These are phyloP conservation scores for Clinocottus analis DNA, from an alignment of 2,113 vertebrate species.

Conservation along the genomic window DNA sequence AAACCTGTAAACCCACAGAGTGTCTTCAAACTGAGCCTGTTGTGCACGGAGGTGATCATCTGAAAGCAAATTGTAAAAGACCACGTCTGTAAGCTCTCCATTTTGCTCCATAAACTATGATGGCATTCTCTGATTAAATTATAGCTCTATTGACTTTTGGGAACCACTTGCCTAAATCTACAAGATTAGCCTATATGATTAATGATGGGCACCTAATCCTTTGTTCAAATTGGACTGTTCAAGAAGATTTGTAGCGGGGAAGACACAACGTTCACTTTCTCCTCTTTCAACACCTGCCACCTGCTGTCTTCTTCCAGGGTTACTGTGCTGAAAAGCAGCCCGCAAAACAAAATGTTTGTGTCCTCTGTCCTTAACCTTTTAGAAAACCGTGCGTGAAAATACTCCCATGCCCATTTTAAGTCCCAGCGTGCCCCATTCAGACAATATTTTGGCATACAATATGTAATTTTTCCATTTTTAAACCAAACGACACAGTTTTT, in stretches of 20 bases:
- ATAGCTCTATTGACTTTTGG: slow-evolving; percentile 72
- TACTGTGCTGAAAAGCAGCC: slow-evolving; percentile 35
- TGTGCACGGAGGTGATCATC: slow-evolving; percentile 46
- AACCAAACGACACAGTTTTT: no score
- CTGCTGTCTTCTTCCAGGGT: slow-evolving; percentile 32
- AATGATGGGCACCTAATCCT: slow-evolving; percentile 74
- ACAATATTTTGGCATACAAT: no score
- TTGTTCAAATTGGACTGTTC: slow-evolving; percentile 73
- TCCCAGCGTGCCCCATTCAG: no score
- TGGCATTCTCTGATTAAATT: slow-evolving; percentile 73
- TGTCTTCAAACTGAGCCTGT: slow-evolving; percentile 5
- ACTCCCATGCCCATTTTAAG: no score
- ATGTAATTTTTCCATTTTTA: no score
- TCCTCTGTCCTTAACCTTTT: slow-evolving; percentile 52
- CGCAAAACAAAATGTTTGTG: slow-evolving; percentile 34
- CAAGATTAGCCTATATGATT: slow-evolving; percentile 74
- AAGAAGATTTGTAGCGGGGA: slow-evolving; percentile 40
- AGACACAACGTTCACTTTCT: slow-evolving; percentile 48
- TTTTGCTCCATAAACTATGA: slow-evolving; percentile 63
- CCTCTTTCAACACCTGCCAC: slow-evolving; percentile 51
- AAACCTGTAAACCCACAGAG: not conserved
- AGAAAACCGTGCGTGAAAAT: no score
- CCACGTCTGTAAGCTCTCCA: slow-evolving; percentile 52
- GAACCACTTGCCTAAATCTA: slow-evolving; percentile 71
- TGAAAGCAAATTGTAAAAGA: slow-evolving; percentile 39